Evolutionary conservation across 2,888 invertebrate species (phyloP).

Genomic region (Resseliella maxima): DNA sequence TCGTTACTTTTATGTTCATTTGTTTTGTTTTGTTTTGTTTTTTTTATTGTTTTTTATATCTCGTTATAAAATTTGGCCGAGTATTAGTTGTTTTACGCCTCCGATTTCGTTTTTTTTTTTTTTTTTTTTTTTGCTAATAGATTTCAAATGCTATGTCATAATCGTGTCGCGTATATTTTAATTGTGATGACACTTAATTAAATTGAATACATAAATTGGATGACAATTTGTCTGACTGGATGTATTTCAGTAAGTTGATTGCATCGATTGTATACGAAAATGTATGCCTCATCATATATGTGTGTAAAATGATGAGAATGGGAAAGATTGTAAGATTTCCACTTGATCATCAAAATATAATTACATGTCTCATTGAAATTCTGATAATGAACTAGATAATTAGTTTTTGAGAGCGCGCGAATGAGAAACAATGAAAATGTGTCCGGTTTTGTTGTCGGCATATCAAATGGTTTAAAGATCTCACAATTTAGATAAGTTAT

Average conservation of each 20-base stretch:
- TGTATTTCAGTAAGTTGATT: no score
- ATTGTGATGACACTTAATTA: constrained; percentile 31
- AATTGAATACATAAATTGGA: no score
- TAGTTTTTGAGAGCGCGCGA: background rate
- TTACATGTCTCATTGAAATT: constrained; percentile 30
- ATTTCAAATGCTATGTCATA: background rate
- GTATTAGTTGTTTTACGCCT: background rate
- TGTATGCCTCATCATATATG: background rate
- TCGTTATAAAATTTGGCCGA: background rate
- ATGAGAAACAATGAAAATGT: background rate
- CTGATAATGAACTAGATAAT: constrained; percentile 35
- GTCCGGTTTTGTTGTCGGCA: constrained; percentile 40
- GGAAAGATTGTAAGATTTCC: background rate
- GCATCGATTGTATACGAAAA: no score
- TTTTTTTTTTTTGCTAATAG: background rate
- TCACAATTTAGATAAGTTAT: background rate
- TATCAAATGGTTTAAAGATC: constrained; percentile 14
- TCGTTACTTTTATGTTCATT: background rate
- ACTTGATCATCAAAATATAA: constrained; percentile 49
- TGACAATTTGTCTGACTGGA: no score
- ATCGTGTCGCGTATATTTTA: background rate
- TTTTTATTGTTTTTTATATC: background rate
- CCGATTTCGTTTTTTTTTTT: background rate
- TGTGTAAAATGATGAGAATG: background rate
- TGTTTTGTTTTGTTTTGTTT: background rate